Conservation (phyloP, 92 coral and sea anemone species). For the Actinostola sp. region DNA sequence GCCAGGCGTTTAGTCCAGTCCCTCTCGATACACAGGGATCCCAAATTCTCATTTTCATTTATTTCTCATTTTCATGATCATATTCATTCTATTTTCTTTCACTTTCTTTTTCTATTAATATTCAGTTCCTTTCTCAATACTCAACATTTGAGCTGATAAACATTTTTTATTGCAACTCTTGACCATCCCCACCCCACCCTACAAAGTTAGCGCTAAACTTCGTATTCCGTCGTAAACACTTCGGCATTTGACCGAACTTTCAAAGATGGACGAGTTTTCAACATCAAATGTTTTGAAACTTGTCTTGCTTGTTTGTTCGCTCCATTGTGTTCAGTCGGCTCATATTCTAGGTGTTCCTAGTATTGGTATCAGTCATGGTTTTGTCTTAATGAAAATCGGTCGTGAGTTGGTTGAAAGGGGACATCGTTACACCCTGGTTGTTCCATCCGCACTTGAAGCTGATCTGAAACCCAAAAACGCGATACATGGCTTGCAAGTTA, state of each 20-base stretch:
- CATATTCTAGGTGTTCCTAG: slow-evolving; percentile 76
- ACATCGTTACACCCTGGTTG: slow-evolving; percentile 59
- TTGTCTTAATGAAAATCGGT: slow-evolving; percentile 69
- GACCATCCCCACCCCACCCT: too few species aligned
- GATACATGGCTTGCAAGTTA: slow-evolving; percentile 32
- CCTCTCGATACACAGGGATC: slow-evolving; percentile 9
- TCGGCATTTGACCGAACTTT: too few species aligned
- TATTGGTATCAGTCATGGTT: slow-evolving; percentile 70
- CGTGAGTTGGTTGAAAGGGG: slow-evolving; percentile 65
- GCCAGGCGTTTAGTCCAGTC: slow-evolving; percentile 13
- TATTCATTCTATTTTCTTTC: too few species aligned
- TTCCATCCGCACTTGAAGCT: slow-evolving; percentile 56
- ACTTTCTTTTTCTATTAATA: too few species aligned
- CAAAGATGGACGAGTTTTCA: too few species aligned
- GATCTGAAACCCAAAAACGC: slow-evolving; percentile 20
- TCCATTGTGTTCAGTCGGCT: not conserved
- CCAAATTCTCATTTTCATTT: not conserved
- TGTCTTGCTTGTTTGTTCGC: not conserved
- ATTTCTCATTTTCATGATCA: not conserved
- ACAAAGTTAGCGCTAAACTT: too few species aligned
- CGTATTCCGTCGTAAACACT: too few species aligned
- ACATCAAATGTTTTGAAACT: slow-evolving; percentile 11
- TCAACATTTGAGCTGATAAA: too few species aligned
- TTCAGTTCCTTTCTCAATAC: too few species aligned
- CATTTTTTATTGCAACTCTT: too few species aligned